A percentile compares a stretch with the other conserved stretches of the same genome.
These are phyloP conservation scores for Pteromalus puparum DNA, from an alignment of 1,140 invertebrate species.

Conservation along the genomic window DNA sequence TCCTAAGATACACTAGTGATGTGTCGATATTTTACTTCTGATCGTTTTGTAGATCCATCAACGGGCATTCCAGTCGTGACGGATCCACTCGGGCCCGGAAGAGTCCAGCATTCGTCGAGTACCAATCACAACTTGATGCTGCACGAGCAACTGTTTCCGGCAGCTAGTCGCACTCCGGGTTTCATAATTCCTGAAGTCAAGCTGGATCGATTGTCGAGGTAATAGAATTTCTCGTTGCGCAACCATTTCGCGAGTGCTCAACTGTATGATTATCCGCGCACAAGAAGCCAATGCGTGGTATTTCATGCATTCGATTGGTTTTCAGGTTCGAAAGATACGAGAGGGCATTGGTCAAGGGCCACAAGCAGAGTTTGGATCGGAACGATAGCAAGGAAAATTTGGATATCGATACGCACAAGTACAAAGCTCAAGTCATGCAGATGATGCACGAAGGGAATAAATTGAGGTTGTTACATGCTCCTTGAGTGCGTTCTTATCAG, in stretches of 20 bases:
- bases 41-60: conserved; percentile 77
- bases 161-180: conserved; percentile 74
- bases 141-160: conserved; percentile 85
- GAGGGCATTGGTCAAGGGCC: conserved; percentile 77
- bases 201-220: conserved; percentile 72
- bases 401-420: conserved; percentile 69
- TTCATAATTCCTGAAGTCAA: conserved; percentile 73
- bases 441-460: conserved; percentile 75
- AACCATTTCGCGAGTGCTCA: neutral
- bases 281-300: too few relatives aligned
- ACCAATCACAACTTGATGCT: conserved; percentile 90
- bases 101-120: conserved; percentile 76
- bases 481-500: neutral
- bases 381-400: conserved; percentile 71
- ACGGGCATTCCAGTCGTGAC: conserved; percentile 83
- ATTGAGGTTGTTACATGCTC: conserved; percentile 72
- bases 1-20: neutral
- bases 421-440: conserved; percentile 72
- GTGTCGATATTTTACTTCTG: conserved; percentile 1
- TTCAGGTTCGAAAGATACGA: conserved; percentile 76
- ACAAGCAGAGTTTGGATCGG: conserved; percentile 72
- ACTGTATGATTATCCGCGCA: too few relatives aligned
- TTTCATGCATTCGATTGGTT: neutral
- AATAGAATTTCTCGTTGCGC: conserved; percentile 48
- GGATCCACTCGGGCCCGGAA: conserved; percentile 76